Base-by-base conservation (phyloP, 2,888 invertebrate genomes). In the Chaetogeoica ovagalla region DNA sequence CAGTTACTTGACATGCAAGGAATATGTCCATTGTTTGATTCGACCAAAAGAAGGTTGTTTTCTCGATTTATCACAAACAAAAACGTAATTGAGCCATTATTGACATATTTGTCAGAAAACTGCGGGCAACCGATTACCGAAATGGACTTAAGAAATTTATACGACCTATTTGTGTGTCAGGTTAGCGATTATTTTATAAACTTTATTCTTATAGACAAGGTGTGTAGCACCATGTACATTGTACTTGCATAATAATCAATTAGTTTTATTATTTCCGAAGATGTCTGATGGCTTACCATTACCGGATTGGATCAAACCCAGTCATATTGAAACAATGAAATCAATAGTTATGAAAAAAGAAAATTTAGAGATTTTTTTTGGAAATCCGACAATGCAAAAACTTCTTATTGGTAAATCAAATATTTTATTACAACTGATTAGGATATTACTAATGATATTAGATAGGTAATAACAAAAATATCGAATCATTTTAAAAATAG, bases 301-400 rank as follows among this genome's bases (percentile, higher is more conserved):
- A 65, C 81, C 77, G 4, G 81, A 77, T 57, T 81, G 81, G 81
- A 43, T 70, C 4, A 63, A 37, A 9, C 77, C 48, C 60, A 1
- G 62, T 30, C 48, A 62, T 55, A 21, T 69, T 8, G 30, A 70
- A 77, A 21, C 9, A 63, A 62, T 77, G 8, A 70, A 63, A 39
- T 30, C 62, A n/a, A 77, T 52, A 48, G 9, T 69, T 37, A 7
- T 17, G 1, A 52, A 37, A n/a, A 37, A 62, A 52, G 6, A 60
- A 60, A 39, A 3, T 19, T 3, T 37, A 70, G 15, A 21, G 19
- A n/a, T 11, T 0, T 9, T 63, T 30, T 62, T 3, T 62, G 17
- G 39, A 39, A 62, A 77, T 21, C 11, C 2, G 9, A 70, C 13
- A 70, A 1, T 77, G 37, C 77, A 77, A 39, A 70, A 62, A 37